Evolutionary conservation across 2,888 invertebrate genomes (phyloP).

Genomic region (Plebejus argus): DNA sequence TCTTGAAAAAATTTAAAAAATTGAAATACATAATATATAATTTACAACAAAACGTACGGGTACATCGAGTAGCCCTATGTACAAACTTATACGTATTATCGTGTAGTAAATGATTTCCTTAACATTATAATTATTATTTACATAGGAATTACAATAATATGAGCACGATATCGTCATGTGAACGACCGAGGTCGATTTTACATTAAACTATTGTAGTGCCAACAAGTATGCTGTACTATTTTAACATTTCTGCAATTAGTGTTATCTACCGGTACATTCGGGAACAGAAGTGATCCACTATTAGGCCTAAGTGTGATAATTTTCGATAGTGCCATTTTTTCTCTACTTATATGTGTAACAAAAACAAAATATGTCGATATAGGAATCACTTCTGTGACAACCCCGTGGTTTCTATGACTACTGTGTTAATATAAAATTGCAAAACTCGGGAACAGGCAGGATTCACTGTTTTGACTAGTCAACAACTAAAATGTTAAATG

Average conservation of each 20-base stretch:
- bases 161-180: conserved; percentile 50
- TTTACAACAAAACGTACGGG: conserved; percentile 62
- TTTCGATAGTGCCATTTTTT: conserved; percentile 3
- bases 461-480: conserved; percentile 37
- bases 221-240: conserved; percentile 52
- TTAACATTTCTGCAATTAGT: conserved; percentile 27
- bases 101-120: conserved; percentile 27
- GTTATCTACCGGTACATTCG: conserved; percentile 13
- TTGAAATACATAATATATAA: conserved; percentile 68
- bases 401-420: conserved; percentile 29
- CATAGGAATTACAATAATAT: conserved; percentile 68
- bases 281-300: conserved; percentile 22
- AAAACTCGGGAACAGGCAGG: conserved; percentile 26
- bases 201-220: conserved; percentile 66
- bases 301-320: conserved; percentile 1
- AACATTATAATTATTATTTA: conserved; percentile 57
- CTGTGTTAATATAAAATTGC: conserved; percentile 28
- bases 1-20: conserved; percentile 73
- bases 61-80: conserved; percentile 49
- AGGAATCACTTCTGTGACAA: not conserved
- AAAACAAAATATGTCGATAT: not conserved
- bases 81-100: conserved; percentile 49
- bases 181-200: conserved; percentile 49
- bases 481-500: conserved; percentile 24
- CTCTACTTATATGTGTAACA: not conserved